Evolutionary conservation across 2,113 vertebrate species (phyloP), one percentile per base, ranked within the genome.

Genomic region (Brachyhypopomus gauderio): DNA sequence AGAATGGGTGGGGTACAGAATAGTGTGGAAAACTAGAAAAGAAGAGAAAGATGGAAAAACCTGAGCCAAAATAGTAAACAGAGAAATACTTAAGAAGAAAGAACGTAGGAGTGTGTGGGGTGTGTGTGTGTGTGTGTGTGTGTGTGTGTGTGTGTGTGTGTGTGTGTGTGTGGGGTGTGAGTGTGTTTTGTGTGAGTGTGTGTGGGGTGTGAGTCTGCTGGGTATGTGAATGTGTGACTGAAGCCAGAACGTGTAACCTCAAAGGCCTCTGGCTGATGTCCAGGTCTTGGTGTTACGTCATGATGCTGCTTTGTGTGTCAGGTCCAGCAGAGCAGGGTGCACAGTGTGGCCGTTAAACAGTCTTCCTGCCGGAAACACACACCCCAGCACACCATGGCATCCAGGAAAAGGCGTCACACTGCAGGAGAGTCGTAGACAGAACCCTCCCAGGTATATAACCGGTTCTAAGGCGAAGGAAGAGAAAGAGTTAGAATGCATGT

Each of bases 221-320:
- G 30, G 30, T 3, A 55, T 55, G 17, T 5, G 52, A 55, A 60
- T 30, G 41, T 36, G 45, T 36, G 41, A 77, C 12, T 20, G 11
- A 34, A 38, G 72, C 27, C 75, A 83, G 70, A 79, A 69, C 64
- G 58, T 59, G 22, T 69, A 78, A 86, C 80, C 85, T 86, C 80
- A 86, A 82, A 82, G 77, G 67, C 58, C 45, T 41, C 30, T 82
- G 83, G 86, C 86, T 85, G 30, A 76, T 72, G 64, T 69, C 58
- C 74, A 38, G 30, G 63, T 79, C 75, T 64, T 56, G n/a, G 36
- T 64, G 69, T 72, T 80, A 59, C 71, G 63, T 80, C 78, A 81
- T 64, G 41, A 2, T 66, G 22, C 41, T 38, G 4, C 73, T 30
- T 30, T 38, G 72, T 75, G 17, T 60, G 67, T 30, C 76, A 76